Base-by-base conservation (phyloP, 2,113 vertebrate genomes). In the Mellivora capensis region DNA sequence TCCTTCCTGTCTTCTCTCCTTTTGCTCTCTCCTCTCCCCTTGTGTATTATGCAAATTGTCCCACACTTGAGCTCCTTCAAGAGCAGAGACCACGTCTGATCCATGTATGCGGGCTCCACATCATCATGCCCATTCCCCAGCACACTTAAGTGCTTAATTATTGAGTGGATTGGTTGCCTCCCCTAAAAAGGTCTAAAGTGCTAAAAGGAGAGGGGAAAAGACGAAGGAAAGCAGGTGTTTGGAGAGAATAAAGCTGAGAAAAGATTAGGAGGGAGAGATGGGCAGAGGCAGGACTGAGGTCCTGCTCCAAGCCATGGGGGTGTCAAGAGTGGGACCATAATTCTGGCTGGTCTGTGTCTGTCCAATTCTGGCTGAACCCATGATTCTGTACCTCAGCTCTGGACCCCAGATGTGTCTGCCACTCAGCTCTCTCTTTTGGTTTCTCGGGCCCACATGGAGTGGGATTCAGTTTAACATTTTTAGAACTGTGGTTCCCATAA, bases 401-500 rank as follows among this genome's bases (percentile, higher is more conserved):
- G 71, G 77, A 74, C 80, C 31, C 94, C 92, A 93, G 76, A 90
- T 93, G 87, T 76, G 27, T 85, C 71, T 96, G 77, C 94, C 81
- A 81, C 61, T 67, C 61, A 69, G 76, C 37, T 57, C 83, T 71
- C 49, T 31, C 93, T 94, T 25, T 88, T 20, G 34, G 71, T 91
- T 97, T 94, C 62, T 92, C 85, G 95, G 92, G 96, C 91, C 87
- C 96, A 96, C 95, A 95, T 84, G 87, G 81, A 92, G 87, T 96
- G 84, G 85, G 87, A 96, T 94, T 98, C 94, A 96, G 80, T 94
- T 93, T 92, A 94, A 97, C 95, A 95, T 97, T 98, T 98, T 98
- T 97, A 98, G 98, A 97, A 94, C 94, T 39, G 72, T 93, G 82
- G 98, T 98, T 98, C 96, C 98, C 97, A 98, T 98, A 98, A 98